These are phyloP conservation scores for Antennarius maculatus DNA, from an alignment of 2,797 vertebrate genomes.

Conservation along the genomic window DNA sequence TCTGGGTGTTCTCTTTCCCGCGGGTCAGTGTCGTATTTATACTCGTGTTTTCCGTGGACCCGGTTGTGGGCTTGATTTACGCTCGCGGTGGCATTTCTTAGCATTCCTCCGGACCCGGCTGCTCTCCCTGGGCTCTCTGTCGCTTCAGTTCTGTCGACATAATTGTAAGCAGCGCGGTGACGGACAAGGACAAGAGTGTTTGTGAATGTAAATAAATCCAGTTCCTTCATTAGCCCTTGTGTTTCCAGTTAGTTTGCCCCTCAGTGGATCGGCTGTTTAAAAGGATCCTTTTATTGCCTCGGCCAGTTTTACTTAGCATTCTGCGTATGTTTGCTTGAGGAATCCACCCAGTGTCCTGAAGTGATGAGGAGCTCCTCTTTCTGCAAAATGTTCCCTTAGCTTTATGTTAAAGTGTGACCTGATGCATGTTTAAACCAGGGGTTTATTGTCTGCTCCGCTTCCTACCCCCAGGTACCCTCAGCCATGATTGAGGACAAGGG, in stretches of 20 bases:
- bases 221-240: slow-evolving; percentile 36
- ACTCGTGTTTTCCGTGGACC: slow-evolving; percentile 40
- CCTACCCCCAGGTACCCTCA: slow-evolving; percentile 69
- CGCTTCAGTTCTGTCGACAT: slow-evolving; percentile 53
- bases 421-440: too few relatives aligned
- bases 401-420: background rate
- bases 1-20: background rate
- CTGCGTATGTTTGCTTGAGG: slow-evolving; percentile 42
- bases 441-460: slow-evolving; percentile 1
- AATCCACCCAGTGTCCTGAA: slow-evolving; percentile 32
- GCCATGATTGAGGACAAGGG: slow-evolving; percentile 97
- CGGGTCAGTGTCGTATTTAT: background rate
- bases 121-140: slow-evolving; percentile 49
- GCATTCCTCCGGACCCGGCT: slow-evolving; percentile 61
- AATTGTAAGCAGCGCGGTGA: slow-evolving; percentile 44
- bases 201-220: slow-evolving; percentile 50
- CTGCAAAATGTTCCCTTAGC: slow-evolving; percentile 2
- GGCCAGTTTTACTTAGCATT: slow-evolving; percentile 59
- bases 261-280: slow-evolving; percentile 32
- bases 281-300: slow-evolving; percentile 49
- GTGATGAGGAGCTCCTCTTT: slow-evolving; percentile 28
- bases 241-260: slow-evolving; percentile 42
- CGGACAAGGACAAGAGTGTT: slow-evolving; percentile 62
- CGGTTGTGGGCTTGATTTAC: slow-evolving; percentile 54
- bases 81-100: slow-evolving; percentile 55